These are phyloP conservation scores for Labeo catla DNA, from an alignment of 2,113 vertebrate genomes.

Conservation along the genomic window DNA sequence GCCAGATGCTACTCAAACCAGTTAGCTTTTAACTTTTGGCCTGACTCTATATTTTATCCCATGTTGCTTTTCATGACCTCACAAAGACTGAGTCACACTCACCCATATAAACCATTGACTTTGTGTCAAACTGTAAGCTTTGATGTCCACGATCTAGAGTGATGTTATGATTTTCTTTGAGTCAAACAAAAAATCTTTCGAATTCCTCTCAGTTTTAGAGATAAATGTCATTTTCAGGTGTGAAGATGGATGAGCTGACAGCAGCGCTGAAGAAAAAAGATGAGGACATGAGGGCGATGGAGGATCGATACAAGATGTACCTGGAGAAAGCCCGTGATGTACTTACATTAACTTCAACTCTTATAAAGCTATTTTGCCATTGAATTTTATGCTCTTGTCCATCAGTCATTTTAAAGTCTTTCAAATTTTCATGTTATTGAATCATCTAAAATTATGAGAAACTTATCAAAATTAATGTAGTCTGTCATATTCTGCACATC, in stretches of 20 bases:
- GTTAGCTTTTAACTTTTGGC: slow-evolving; percentile 66
- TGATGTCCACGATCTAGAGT: not conserved
- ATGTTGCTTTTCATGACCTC: not conserved
- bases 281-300: slow-evolving; percentile 98
- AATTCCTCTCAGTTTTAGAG: slow-evolving; percentile 10
- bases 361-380: not conserved
- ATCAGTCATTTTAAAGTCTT: not conserved
- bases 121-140: not conserved
- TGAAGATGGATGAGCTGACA: slow-evolving; percentile 89
- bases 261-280: slow-evolving; percentile 95
- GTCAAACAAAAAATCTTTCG: not conserved
- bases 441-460: not conserved
- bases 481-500: not conserved
- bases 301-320: slow-evolving; percentile 98
- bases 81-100: not conserved
- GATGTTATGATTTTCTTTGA: not conserved
- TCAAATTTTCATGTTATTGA: not conserved
- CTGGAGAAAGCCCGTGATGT: slow-evolving; percentile 97
- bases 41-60: not conserved
- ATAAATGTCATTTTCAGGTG: slow-evolving; percentile 70
- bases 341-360: slow-evolving; percentile 65
- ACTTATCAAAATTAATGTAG: not conserved
- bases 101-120: not conserved
- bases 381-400: not conserved
- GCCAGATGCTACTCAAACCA: slow-evolving; percentile 86